Conservation (phyloP, 1,140 invertebrate genomes). For the Rhynchophorus ferrugineus region DNA sequence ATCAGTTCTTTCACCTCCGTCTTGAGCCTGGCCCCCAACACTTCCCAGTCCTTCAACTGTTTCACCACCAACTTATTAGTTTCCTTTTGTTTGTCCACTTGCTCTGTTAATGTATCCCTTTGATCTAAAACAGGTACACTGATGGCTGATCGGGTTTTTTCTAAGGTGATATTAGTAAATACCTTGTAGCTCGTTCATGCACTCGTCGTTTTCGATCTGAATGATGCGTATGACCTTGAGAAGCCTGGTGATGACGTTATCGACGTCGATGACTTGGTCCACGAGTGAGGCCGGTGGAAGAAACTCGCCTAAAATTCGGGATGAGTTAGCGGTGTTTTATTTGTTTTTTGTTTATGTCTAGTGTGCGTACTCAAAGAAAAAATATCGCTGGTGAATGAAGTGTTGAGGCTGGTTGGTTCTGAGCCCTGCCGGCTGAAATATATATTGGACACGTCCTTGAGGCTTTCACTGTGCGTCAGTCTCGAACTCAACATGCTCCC, state of each 20-base stretch:
- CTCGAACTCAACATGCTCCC: slow-evolving; percentile 35
- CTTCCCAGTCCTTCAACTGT: slow-evolving; percentile 48
- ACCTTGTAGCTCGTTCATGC: slow-evolving; percentile 51
- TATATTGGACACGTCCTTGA: slow-evolving; percentile 58
- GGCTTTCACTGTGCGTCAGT: slow-evolving; percentile 47
- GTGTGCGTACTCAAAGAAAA: slow-evolving; percentile 34
- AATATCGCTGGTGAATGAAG: slow-evolving; percentile 39
- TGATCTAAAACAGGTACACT: slow-evolving; percentile 37
- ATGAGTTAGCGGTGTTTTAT: slow-evolving; percentile 12
- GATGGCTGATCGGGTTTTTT: no score
- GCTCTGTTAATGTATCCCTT: slow-evolving; percentile 38
- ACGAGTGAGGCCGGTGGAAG: slow-evolving; percentile 47
- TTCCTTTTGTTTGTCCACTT: slow-evolving; percentile 37
- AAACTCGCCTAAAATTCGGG: slow-evolving; percentile 28
- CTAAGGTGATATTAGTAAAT: no score
- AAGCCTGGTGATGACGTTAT: slow-evolving; percentile 64
- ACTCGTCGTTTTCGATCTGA: slow-evolving; percentile 59
- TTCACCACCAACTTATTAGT: slow-evolving; percentile 40
- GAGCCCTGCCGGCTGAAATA: slow-evolving; percentile 53
- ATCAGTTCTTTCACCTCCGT: slow-evolving; percentile 47
- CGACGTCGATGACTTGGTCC: slow-evolving; percentile 67
- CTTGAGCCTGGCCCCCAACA: slow-evolving; percentile 45
- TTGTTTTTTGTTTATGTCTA: slow-evolving; percentile 28
- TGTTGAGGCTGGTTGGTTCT: slow-evolving; percentile 42
- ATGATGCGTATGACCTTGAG: slow-evolving; percentile 66